Evolutionary conservation across 2,888 invertebrate species (phyloP).

Genomic region (Lycia hirtaria): DNA sequence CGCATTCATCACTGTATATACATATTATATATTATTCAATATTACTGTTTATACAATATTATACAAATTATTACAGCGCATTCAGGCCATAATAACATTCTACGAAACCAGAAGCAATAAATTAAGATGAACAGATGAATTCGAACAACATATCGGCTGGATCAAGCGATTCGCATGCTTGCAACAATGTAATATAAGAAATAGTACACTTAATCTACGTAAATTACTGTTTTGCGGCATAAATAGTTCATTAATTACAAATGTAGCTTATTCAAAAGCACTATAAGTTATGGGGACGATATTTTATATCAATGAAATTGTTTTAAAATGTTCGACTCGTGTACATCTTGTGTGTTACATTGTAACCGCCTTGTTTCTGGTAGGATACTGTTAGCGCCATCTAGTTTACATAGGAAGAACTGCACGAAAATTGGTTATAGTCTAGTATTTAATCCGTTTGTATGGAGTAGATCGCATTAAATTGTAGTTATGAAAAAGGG

Average conservation of each 20-base stretch:
- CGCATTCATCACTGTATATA: too few relatives aligned
- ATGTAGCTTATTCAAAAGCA: conserved; percentile 4
- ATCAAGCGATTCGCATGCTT: not conserved
- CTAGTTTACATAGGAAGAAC: conserved; percentile 53
- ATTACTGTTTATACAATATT: not conserved
- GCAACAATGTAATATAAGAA: conserved; percentile 1
- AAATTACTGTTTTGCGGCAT: not conserved
- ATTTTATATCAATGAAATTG: not conserved
- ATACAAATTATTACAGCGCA: not conserved
- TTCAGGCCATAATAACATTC: not conserved
- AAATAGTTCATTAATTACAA: conserved; percentile 4
- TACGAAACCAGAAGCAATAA: conserved; percentile 1
- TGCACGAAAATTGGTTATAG: too few relatives aligned
- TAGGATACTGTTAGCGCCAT: conserved; percentile 53
- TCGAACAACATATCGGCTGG: conserved; percentile 4
- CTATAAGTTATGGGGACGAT: not conserved
- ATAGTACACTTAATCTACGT: not conserved
- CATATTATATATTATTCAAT: not conserved
- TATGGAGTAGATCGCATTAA: too few relatives aligned
- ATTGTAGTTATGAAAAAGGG: too few relatives aligned
- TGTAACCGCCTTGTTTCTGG: not conserved
- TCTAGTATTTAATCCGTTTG: too few relatives aligned
- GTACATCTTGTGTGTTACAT: not conserved
- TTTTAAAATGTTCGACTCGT: not conserved
- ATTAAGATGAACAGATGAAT: conserved; percentile 8